A percentile compares a stretch with the other conserved stretches of the same genome.
Conservation (phyloP, 2,888 invertebrate genomes). For the Idaea aversata region DNA sequence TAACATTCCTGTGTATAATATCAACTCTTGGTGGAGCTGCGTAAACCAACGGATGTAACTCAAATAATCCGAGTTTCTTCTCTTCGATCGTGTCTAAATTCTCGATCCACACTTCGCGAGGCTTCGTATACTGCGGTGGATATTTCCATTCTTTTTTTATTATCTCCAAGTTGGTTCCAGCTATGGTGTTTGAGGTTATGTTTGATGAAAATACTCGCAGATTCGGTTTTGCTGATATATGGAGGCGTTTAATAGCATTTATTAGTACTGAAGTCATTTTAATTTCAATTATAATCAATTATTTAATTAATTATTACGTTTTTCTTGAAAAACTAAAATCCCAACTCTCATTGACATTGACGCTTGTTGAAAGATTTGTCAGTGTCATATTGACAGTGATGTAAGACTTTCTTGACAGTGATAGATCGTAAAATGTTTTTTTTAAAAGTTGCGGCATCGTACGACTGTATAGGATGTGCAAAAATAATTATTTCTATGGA, state of each 20-base stretch:
- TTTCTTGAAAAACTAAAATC: not conserved
- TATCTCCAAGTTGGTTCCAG: slow-evolving; percentile 45
- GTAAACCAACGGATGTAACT: slow-evolving; percentile 94
- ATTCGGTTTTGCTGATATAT: slow-evolving; percentile 50
- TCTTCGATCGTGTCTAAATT: slow-evolving; percentile 88
- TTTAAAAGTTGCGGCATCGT: not conserved
- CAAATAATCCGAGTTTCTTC: slow-evolving; percentile 90
- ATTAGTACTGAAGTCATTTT: slow-evolving; percentile 58
- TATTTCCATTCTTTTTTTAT: slow-evolving; percentile 71
- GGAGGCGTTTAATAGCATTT: slow-evolving; percentile 61
- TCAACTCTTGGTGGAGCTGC: slow-evolving; percentile 92
- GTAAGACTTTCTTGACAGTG: too few relatives aligned
- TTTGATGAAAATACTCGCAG: slow-evolving; percentile 50
- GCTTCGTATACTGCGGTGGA: slow-evolving; percentile 79
- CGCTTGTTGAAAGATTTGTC: not conserved
- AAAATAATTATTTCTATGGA: too few relatives aligned
- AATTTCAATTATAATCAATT: not conserved
- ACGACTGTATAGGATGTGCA: not conserved
- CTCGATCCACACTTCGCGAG: slow-evolving; percentile 92
- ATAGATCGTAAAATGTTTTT: not conserved
- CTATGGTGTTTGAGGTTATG: slow-evolving; percentile 28
- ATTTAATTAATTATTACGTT: not conserved
- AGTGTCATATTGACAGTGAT: not conserved
- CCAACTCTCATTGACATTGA: too few relatives aligned
- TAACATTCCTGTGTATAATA: slow-evolving; percentile 90